Evolutionary conservation across 2,797 vertebrate genomes (phyloP).

Genomic region (Sebastiscus tertius): DNA sequence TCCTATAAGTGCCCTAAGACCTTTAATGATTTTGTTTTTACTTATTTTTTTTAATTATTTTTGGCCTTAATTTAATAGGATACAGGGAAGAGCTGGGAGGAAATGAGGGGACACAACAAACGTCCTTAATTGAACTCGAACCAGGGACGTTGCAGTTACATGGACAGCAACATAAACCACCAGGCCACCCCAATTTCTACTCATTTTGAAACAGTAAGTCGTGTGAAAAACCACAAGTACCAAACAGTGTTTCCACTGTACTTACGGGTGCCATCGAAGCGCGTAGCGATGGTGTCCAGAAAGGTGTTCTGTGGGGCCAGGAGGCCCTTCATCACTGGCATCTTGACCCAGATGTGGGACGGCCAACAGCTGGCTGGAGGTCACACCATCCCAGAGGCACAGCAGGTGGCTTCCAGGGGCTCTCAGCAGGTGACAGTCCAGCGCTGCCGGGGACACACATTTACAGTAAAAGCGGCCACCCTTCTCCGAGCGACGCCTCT

Average conservation of each 20-base stretch:
- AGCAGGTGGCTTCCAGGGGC: conserved; percentile 42
- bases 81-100: not conserved
- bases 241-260: conserved; percentile 29
- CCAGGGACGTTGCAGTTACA: not conserved
- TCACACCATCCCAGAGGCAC: conserved; percentile 78
- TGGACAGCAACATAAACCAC: not conserved
- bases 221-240: not conserved
- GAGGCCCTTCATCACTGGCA: conserved; percentile 89
- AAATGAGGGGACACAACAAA: not conserved
- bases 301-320: conserved; percentile 88
- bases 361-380: conserved; percentile 58
- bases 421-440: conserved; percentile 48
- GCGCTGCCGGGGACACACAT: conserved; percentile 58
- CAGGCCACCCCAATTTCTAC: not conserved
- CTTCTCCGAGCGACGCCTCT: conserved; percentile 38
- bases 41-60: not conserved
- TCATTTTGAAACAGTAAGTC: not conserved
- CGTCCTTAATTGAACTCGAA: not conserved
- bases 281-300: conserved; percentile 85
- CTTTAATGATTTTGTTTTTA: not conserved
- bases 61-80: not conserved
- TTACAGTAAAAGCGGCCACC: conserved; percentile 48
- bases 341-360: conserved; percentile 74
- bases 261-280: conserved; percentile 87
- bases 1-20: not conserved